Evolutionary conservation across 1,140 invertebrate species (phyloP).

Genomic region (Rhyacophila brunnea): DNA sequence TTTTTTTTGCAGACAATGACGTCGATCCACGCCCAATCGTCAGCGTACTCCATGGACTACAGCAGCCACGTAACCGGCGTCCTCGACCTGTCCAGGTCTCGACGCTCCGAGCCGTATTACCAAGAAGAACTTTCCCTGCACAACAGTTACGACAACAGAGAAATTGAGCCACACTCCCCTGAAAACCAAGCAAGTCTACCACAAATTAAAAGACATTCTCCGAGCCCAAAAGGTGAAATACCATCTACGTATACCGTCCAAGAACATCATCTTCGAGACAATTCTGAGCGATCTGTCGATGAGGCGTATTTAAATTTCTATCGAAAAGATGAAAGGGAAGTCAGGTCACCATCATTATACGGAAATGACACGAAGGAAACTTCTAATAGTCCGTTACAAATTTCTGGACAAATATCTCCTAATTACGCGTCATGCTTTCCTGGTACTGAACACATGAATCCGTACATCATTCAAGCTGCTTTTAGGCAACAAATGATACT

Average conservation of each 20-base stretch:
- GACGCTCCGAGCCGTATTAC: constrained; percentile 26
- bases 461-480: constrained; percentile 29
- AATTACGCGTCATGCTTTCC: constrained; percentile 22
- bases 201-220: constrained; percentile 10
- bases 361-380: constrained; percentile 6
- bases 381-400: constrained; percentile 4
- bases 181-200: constrained; percentile 40
- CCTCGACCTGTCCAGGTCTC: constrained; percentile 42
- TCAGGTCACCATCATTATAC: constrained; percentile 11
- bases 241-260: too few species aligned
- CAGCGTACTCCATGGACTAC: constrained; percentile 16
- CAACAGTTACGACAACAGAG: not conserved
- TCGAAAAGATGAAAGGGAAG: not conserved
- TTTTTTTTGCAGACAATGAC: not conserved
- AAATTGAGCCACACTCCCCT: constrained; percentile 40
- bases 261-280: not conserved
- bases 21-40: not conserved
- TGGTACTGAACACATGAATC: constrained; percentile 36
- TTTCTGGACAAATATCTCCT: constrained; percentile 9
- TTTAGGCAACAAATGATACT: constrained; percentile 22
- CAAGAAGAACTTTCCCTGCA: not conserved
- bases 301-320: not conserved
- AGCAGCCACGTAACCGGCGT: constrained; percentile 27
- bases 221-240: not conserved
- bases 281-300: not conserved